Percentiles rank a stretch among this genome's conserved stretches.
phyloP scores from a whole-genome alignment of 2,113 vertebrate species.

The Gallinago undulata region DNA sequence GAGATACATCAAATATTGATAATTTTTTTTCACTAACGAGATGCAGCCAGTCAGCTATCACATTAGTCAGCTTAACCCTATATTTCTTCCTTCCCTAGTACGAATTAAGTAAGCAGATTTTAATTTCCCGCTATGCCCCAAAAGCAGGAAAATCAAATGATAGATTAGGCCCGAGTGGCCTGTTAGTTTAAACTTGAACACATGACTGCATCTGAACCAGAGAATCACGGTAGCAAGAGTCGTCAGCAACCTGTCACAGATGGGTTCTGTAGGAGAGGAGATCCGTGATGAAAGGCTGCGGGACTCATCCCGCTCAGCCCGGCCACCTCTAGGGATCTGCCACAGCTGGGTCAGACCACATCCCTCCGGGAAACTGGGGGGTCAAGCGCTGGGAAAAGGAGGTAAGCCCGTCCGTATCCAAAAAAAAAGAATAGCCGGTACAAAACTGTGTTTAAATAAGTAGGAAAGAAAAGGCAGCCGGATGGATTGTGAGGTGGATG shows the following conservation, averaged over 20 bases:
- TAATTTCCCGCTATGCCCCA: not conserved
- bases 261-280: not conserved
- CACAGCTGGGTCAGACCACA: not conserved
- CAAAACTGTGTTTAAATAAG: not conserved
- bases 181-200: not conserved
- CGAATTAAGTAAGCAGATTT: not conserved
- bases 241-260: not conserved
- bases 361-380: not conserved
- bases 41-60: not conserved
- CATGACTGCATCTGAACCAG: not conserved
- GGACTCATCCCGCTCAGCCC: not conserved
- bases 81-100: not conserved
- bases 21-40: not conserved
- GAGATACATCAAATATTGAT: not conserved
- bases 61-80: not conserved
- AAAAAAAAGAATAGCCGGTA: not conserved
- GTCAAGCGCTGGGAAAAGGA: not conserved
- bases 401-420: not conserved
- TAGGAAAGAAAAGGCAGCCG: not conserved
- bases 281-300: not conserved
- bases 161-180: not conserved
- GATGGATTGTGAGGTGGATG: not conserved
- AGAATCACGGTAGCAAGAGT: not conserved
- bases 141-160: not conserved
- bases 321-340: not conserved